phyloP scores from a whole-genome alignment of 92 coral and sea anemone species.

The Anthopleura xanthogrammica region DNA sequence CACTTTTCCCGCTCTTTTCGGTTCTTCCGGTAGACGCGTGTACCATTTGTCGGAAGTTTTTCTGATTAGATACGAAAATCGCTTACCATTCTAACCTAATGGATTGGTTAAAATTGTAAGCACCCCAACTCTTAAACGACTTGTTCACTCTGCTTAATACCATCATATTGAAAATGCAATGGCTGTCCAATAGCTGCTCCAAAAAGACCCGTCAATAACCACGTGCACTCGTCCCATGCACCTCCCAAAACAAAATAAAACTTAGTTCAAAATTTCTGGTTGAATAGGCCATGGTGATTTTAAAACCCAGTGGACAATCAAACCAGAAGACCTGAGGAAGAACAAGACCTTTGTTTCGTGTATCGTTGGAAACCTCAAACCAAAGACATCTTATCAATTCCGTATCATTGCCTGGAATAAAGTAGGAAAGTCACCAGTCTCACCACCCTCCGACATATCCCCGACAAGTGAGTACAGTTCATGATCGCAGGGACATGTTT shows the following conservation, averaged over 20 bases:
- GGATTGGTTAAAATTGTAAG: too few species aligned
- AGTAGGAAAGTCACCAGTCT: constrained; percentile 70
- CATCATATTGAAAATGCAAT: too few species aligned
- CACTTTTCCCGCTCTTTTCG: too few species aligned
- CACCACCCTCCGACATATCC: constrained; percentile 68
- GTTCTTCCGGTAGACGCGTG: too few species aligned
- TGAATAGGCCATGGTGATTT: constrained; percentile 30
- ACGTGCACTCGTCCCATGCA: too few species aligned
- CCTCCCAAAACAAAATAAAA: not conserved
- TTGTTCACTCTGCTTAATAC: too few species aligned
- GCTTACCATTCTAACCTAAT: too few species aligned
- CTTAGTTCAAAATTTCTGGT: not conserved
- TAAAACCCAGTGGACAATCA: constrained; percentile 62
- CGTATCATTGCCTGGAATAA: constrained; percentile 83
- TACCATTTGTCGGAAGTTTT: too few species aligned
- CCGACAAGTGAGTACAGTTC: constrained; percentile 59
- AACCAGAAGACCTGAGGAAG: constrained; percentile 55
- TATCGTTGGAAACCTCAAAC: constrained; percentile 75
- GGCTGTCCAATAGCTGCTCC: too few species aligned
- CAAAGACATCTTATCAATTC: constrained; percentile 78
- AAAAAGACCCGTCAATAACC: not conserved
- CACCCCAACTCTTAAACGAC: too few species aligned
- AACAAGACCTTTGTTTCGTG: constrained; percentile 62
- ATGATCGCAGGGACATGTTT: too few species aligned
- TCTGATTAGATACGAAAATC: too few species aligned